phyloP scores from a whole-genome alignment of 2,888 invertebrate species.

The Drosophila robusta region DNA sequence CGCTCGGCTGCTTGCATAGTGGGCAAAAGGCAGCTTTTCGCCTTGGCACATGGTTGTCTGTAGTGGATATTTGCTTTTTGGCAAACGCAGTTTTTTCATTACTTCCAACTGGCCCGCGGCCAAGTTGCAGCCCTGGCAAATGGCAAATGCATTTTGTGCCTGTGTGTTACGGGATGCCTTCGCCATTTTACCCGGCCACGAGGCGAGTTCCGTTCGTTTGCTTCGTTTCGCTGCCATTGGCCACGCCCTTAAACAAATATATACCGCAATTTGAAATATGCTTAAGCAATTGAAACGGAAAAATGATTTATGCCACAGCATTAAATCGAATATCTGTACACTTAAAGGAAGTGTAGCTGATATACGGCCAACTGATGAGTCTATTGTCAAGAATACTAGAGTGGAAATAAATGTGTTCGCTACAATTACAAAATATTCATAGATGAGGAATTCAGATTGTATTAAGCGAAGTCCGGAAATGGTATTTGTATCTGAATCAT shows the following conservation, averaged over 20 bases:
- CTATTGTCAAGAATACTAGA: slow-evolving; percentile 1
- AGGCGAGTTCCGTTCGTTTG: slow-evolving; percentile 36
- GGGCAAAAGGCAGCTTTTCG: slow-evolving; percentile 64
- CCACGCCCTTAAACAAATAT: slow-evolving; percentile 54
- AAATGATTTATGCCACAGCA: slow-evolving; percentile 82
- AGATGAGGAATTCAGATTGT: not conserved
- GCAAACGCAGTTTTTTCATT: slow-evolving; percentile 78
- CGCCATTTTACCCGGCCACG: slow-evolving; percentile 30
- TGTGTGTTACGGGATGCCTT: slow-evolving; percentile 46
- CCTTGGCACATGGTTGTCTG: slow-evolving; percentile 52
- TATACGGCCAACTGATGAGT: slow-evolving; percentile 52
- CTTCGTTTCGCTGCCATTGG: slow-evolving; percentile 39
- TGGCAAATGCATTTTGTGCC: slow-evolving; percentile 61
- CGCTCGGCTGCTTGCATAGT: slow-evolving; percentile 75
- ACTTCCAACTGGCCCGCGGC: slow-evolving; percentile 72
- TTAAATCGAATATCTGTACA: slow-evolving; percentile 78
- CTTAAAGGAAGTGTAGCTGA: slow-evolving; percentile 50
- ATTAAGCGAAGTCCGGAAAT: too few relatives aligned
- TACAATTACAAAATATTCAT: slow-evolving; percentile 5
- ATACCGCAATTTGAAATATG: slow-evolving; percentile 63
- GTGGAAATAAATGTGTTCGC: not conserved
- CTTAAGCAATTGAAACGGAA: slow-evolving; percentile 76
- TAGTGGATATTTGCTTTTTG: slow-evolving; percentile 64
- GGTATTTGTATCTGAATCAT: too few relatives aligned
- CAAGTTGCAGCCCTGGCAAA: slow-evolving; percentile 59